phyloP scores from a whole-genome alignment of 1,140 invertebrate genomes.

The Myzus persicae region DNA sequence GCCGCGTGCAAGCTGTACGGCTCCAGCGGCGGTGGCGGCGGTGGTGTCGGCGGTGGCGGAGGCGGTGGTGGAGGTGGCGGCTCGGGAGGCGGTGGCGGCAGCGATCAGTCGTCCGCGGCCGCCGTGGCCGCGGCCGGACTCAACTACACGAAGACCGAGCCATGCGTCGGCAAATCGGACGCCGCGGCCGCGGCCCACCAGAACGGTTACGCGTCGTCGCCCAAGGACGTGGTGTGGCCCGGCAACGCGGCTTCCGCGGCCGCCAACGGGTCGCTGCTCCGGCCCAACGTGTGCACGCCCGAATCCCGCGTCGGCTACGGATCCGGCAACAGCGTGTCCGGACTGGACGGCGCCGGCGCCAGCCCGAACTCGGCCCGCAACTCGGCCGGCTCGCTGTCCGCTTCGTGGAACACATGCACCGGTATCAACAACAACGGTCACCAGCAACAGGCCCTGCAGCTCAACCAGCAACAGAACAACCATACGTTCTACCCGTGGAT shows the following conservation, averaged over 20 bases:
- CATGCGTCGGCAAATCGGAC: conserved; percentile 68
- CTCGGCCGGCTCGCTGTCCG: conserved; percentile 69
- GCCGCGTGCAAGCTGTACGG: conserved; percentile 84
- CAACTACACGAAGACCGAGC: conserved; percentile 69
- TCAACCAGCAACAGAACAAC: conserved; percentile 82
- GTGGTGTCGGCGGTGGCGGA: conserved; percentile 69
- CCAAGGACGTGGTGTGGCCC: conserved; percentile 73
- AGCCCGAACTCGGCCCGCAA: conserved; percentile 67
- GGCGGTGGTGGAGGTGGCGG: conserved; percentile 70
- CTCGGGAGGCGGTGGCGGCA: conserved; percentile 70
- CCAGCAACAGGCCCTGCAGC: conserved; percentile 78
- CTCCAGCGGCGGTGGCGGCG: conserved; percentile 68
- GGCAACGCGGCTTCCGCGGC: conserved; percentile 66
- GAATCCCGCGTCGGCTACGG: conserved; percentile 75
- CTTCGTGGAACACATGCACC: conserved; percentile 83
- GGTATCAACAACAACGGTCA: conserved; percentile 74
- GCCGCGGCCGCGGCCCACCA: conserved; percentile 79
- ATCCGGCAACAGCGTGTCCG: conserved; percentile 68
- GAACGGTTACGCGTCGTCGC: conserved; percentile 79
- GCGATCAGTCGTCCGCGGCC: conserved; percentile 73
- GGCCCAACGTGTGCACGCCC: conserved; percentile 86
- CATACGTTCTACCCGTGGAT: conserved; percentile 98
- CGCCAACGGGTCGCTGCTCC: conserved; percentile 70
- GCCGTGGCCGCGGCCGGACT: conserved; percentile 71
- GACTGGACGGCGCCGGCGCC: conserved; percentile 77